A percentile compares a stretch with the other conserved stretches of the same genome.
Evolutionary conservation across 2,888 invertebrate species (phyloP).

Genomic region (Ligdia adustata): DNA sequence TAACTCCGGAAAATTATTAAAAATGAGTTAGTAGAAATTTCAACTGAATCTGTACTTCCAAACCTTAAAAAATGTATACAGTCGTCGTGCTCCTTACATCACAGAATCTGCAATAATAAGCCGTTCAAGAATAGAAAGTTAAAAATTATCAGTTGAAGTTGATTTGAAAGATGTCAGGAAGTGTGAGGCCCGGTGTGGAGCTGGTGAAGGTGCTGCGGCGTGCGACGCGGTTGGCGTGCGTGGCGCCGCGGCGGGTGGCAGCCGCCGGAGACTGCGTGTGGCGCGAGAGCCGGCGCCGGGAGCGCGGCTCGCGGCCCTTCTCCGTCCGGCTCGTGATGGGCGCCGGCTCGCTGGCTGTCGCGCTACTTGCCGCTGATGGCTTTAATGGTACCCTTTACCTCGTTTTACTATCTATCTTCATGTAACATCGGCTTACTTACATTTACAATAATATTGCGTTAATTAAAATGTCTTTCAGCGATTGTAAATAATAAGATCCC

Average conservation of each 20-base stretch:
- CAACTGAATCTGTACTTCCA: constrained; percentile 1
- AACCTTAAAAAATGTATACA: constrained; percentile 24
- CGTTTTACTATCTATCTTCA: no score
- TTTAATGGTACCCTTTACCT: constrained; percentile 60
- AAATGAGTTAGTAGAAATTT: constrained; percentile 1
- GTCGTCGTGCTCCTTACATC: constrained; percentile 27
- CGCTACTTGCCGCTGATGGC: constrained; percentile 67
- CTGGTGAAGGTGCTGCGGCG: constrained; percentile 37
- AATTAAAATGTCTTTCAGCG: no score
- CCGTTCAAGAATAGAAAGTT: background rate
- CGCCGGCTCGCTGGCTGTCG: constrained; percentile 59
- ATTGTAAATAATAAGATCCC: no score
- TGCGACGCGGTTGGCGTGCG: constrained; percentile 42
- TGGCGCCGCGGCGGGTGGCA: constrained; percentile 36
- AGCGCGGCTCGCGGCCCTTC: constrained; percentile 9
- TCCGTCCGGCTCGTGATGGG: constrained; percentile 35
- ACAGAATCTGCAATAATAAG: constrained; percentile 3
- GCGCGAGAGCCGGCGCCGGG: constrained; percentile 30
- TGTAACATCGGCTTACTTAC: background rate
- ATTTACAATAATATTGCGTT: background rate
- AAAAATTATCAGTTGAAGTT: background rate
- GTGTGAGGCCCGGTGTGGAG: constrained; percentile 11
- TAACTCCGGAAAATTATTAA: background rate
- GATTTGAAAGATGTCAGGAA: constrained; percentile 27
- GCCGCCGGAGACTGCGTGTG: constrained; percentile 19